These are phyloP conservation scores for Menura novaehollandiae DNA, from an alignment of 2,113 vertebrate genomes.

Conservation along the genomic window DNA sequence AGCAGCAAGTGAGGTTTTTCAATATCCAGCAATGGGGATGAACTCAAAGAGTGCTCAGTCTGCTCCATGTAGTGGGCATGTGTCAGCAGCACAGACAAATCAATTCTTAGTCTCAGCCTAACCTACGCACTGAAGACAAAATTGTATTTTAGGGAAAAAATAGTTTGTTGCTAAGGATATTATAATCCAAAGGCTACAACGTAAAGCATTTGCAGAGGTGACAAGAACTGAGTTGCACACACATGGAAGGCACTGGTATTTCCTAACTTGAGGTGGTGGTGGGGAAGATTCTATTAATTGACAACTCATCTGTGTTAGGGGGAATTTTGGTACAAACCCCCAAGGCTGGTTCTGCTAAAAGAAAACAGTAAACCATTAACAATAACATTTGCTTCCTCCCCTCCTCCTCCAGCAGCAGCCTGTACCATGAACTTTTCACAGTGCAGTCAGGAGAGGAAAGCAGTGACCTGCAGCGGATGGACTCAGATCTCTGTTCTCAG, in stretches of 20 bases:
- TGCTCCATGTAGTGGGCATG: not conserved
- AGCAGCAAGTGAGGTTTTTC: not conserved
- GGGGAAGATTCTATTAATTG: not conserved
- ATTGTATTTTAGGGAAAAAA: not conserved
- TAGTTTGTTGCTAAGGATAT: not conserved
- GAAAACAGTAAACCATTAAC: not conserved
- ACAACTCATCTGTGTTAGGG: not conserved
- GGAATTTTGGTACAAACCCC: not conserved
- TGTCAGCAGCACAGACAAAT: not conserved
- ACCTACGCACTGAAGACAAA: fast-evolving
- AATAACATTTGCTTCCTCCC: not conserved
- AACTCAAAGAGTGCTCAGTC: not conserved
- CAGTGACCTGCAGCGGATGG: not conserved
- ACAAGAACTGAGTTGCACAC: not conserved
- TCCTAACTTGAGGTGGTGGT: not conserved
- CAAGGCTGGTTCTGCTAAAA: not conserved
- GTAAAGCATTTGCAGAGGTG: not conserved
- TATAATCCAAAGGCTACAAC: not conserved
- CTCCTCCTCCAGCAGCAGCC: not conserved
- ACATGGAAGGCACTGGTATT: not conserved
- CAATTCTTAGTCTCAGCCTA: not conserved
- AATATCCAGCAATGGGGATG: not conserved
- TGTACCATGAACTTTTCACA: constrained; percentile 17
- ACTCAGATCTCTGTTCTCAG: not conserved
- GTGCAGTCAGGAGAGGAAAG: not conserved